phyloP scores from a whole-genome alignment of 2,888 invertebrate species.

The Campoletis raptor region DNA sequence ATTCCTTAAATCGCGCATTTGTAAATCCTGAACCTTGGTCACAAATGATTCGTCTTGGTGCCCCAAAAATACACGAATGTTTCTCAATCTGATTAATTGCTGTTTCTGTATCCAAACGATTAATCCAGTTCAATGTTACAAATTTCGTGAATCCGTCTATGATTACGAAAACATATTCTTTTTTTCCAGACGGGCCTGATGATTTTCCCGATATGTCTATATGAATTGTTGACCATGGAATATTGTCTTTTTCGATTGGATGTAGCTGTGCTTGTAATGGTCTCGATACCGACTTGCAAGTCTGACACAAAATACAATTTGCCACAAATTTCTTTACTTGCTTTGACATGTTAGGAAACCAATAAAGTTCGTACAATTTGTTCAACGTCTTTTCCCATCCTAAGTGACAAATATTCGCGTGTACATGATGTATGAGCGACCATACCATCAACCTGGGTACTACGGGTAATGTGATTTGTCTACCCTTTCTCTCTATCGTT shows the following conservation, averaged over 20 bases:
- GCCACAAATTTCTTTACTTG: conserved; percentile 78
- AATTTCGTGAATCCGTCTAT: conserved; percentile 75
- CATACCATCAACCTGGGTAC: conserved; percentile 62
- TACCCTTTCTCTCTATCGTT: conserved; percentile 70
- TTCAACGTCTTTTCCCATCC: conserved; percentile 57
- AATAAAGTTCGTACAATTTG: conserved; percentile 75
- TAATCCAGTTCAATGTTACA: conserved; percentile 63
- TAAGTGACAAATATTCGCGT: conserved; percentile 59
- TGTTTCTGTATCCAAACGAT: conserved; percentile 15
- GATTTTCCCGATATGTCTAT: conserved; percentile 72
- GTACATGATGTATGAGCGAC: conserved; percentile 61
- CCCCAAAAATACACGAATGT: conserved; percentile 25
- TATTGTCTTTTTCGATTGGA: conserved; percentile 75
- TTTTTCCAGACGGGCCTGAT: conserved; percentile 72
- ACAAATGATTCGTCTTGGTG: conserved; percentile 23
- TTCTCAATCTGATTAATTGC: conserved; percentile 13
- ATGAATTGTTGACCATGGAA: conserved; percentile 76
- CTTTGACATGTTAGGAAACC: conserved; percentile 76
- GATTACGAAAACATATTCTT: conserved; percentile 74
- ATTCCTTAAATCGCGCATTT: conserved; percentile 26
- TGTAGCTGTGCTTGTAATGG: conserved; percentile 74
- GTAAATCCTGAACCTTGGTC: conserved; percentile 20
- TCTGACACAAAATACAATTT: conserved; percentile 77
- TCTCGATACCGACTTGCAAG: conserved; percentile 75
- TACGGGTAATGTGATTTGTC: conserved; percentile 39